A percentile compares a stretch with the other conserved stretches of the same genome.
Conservation (phyloP, 2,113 vertebrate genomes). For the Antennarius striatus region DNA sequence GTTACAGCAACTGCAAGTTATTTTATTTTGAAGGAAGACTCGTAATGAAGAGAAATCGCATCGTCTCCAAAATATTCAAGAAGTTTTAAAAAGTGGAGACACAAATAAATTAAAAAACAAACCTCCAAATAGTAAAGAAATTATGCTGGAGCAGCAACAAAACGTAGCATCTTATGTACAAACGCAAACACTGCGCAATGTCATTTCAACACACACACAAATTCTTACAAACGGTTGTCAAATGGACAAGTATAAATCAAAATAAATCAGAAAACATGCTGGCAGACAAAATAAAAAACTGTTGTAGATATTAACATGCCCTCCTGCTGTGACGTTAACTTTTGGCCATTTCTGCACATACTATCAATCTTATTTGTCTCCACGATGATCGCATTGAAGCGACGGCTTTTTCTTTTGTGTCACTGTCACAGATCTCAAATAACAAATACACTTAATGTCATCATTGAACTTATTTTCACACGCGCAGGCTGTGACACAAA, state of each 20-base stretch:
- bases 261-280: constrained; percentile 19
- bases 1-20: background rate
- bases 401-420: too few species aligned
- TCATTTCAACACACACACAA: constrained; percentile 8
- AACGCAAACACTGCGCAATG: background rate
- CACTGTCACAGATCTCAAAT: too few species aligned
- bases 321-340: constrained; percentile 9
- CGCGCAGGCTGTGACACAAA: too few species aligned
- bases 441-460: too few species aligned
- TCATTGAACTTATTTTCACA: too few species aligned
- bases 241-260: background rate
- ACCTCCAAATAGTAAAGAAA: background rate
- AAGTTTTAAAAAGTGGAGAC: constrained; percentile 2
- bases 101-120: constrained; percentile 42
- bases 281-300: background rate
- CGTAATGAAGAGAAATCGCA: background rate
- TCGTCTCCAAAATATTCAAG: background rate
- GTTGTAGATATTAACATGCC: background rate
- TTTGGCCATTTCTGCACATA: background rate
- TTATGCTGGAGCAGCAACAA: constrained; percentile 4
- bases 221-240: background rate
- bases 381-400: too few species aligned
- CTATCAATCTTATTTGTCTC: background rate
- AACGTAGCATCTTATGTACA: background rate
- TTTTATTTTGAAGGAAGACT: constrained; percentile 67